Percentiles rank a stretch among this genome's conserved stretches.
phyloP scores from a whole-genome alignment of 2,888 invertebrate species.

The Machimus atricapillus region DNA sequence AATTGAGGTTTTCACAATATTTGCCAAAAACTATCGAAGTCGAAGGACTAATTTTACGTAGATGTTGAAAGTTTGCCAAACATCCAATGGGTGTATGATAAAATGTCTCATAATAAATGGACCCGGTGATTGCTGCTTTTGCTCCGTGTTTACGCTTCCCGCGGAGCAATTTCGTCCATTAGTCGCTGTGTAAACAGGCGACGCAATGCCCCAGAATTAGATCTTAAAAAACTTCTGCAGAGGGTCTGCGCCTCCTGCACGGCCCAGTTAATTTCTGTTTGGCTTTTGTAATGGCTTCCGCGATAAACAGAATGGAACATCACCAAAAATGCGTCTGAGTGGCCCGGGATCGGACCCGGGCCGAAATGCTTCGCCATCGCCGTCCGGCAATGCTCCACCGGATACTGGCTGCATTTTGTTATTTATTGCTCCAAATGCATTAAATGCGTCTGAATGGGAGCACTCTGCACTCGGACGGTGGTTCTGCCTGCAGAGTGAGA shows the following conservation, averaged over 20 bases:
- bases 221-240: neutral
- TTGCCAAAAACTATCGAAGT: neutral
- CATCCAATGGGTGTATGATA: neutral
- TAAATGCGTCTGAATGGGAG: neutral
- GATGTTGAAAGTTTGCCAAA: constrained; percentile 2
- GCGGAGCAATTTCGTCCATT: neutral
- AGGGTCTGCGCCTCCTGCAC: neutral
- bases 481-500: neutral
- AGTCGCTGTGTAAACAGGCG: neutral
- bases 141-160: neutral
- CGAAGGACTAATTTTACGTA: constrained; percentile 4
- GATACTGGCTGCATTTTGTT: neutral
- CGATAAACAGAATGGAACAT: neutral
- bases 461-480: neutral
- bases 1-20: neutral
- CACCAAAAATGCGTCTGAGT: neutral
- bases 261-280: neutral
- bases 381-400: neutral
- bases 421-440: neutral
- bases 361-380: neutral
- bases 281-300: neutral
- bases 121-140: neutral
- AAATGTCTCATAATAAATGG: neutral
- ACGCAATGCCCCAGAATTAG: neutral
- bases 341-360: neutral